Evolutionary conservation across 2,797 vertebrate genomes (phyloP).

Genomic region (Macroramphosus scolopax): DNA sequence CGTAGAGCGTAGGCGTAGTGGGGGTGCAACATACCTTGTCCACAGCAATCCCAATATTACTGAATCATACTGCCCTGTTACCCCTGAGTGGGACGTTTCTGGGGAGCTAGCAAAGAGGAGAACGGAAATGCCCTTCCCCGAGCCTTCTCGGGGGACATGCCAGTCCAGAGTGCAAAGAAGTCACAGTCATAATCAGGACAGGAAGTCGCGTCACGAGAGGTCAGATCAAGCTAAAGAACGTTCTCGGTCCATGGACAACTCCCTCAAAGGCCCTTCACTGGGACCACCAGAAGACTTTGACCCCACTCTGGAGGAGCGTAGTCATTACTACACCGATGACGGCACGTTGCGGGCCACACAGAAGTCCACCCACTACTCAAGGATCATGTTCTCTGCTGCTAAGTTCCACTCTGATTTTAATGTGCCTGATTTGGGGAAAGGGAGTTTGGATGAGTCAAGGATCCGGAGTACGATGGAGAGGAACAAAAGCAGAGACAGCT

Average conservation of each 20-base stretch:
- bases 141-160: constrained; percentile 94
- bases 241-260: constrained; percentile 98
- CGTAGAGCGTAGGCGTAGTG: constrained; percentile 86
- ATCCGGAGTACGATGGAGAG: constrained; percentile 89
- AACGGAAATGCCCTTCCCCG: constrained; percentile 98
- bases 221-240: constrained; percentile 96
- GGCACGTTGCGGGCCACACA: constrained; percentile 90
- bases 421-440: constrained; percentile 89
- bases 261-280: constrained; percentile 88
- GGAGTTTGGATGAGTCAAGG: constrained; percentile 85
- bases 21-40: constrained; percentile 88
- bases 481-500: constrained; percentile 88
- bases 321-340: constrained; percentile 92
- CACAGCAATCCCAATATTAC: constrained; percentile 93
- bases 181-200: constrained; percentile 99
- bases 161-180: constrained; percentile 97
- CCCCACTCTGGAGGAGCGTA: constrained; percentile 88
- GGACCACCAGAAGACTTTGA: constrained; percentile 91
- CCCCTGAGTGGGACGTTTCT: constrained; percentile 98
- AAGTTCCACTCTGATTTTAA: constrained; percentile 93
- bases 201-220: constrained; percentile 93
- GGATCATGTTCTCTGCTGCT: constrained; percentile 89
- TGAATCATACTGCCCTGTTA: constrained; percentile 95
- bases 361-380: constrained; percentile 89
- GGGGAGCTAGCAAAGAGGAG: constrained; percentile 96